phyloP scores from a whole-genome alignment of 2,113 vertebrate species.

The Perognathus longimembris region DNA sequence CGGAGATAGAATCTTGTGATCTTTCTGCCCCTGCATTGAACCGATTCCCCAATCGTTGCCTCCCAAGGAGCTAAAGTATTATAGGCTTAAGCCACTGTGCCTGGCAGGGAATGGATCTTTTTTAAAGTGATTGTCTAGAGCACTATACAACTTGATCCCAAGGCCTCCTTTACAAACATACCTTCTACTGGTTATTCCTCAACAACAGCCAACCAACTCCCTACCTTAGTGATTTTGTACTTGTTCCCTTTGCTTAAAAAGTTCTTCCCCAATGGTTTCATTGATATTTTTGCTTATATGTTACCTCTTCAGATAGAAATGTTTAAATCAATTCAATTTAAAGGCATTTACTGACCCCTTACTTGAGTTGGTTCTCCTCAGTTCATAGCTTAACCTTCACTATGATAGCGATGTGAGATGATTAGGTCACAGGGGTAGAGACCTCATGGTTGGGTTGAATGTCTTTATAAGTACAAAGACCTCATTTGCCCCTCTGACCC shows the following conservation, averaged over 20 bases:
- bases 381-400: neutral
- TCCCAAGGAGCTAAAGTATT: too few relatives aligned
- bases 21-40: too few relatives aligned
- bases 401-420: neutral
- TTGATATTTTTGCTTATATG: slow-evolving; percentile 31
- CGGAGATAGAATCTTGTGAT: too few relatives aligned
- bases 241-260: slow-evolving; percentile 29
- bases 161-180: neutral
- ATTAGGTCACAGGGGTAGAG: slow-evolving; percentile 1
- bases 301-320: slow-evolving; percentile 21
- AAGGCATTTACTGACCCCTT: neutral
- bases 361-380: neutral
- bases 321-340: slow-evolving; percentile 25
- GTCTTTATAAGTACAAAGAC: neutral
- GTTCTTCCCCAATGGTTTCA: neutral
- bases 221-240: neutral
- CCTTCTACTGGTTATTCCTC: neutral
- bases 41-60: too few relatives aligned
- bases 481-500: neutral
- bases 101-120: too few relatives aligned
- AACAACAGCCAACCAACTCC: neutral
- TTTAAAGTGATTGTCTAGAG: neutral
- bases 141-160: neutral
- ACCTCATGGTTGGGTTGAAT: neutral
- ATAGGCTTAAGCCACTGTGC: too few relatives aligned